phyloP scores from a whole-genome alignment of 1,140 invertebrate genomes.

The Catajapyx aquilonaris region DNA sequence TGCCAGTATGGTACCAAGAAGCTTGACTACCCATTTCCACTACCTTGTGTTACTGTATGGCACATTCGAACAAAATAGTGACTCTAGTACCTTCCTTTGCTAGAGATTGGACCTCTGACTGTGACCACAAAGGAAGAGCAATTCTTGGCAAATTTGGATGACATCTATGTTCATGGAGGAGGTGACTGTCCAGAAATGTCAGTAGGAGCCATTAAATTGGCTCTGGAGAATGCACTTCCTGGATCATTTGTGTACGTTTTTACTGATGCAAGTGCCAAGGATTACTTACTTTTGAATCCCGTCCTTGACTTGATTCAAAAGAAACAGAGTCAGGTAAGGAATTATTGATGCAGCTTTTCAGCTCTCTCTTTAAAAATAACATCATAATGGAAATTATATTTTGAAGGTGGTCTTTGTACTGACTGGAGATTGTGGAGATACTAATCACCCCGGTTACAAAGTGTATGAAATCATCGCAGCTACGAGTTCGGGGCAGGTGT shows the following conservation, averaged over 20 bases:
- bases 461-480: constrained; percentile 47
- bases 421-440: constrained; percentile 46
- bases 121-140: constrained; percentile 33
- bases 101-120: constrained; percentile 38
- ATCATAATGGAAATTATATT: background rate
- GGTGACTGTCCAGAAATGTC: constrained; percentile 54
- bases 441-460: constrained; percentile 31
- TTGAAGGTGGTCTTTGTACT: constrained; percentile 49
- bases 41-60: too few relatives aligned
- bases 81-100: constrained; percentile 7
- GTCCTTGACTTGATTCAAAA: constrained; percentile 42
- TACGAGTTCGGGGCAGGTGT: constrained; percentile 49
- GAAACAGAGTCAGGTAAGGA: constrained; percentile 41
- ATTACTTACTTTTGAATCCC: constrained; percentile 34
- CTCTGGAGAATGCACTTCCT: constrained; percentile 37
- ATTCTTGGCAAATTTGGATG: constrained; percentile 31
- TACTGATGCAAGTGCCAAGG: constrained; percentile 47
- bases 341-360: too few relatives aligned
- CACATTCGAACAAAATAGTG: background rate
- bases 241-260: constrained; percentile 53
- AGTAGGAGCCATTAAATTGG: constrained; percentile 35
- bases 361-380: background rate
- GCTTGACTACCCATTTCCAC: too few relatives aligned
- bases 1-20: too few relatives aligned
- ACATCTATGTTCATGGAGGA: constrained; percentile 40